Conservation (phyloP, 2,888 invertebrate species). For the Tigriopus californicus region DNA sequence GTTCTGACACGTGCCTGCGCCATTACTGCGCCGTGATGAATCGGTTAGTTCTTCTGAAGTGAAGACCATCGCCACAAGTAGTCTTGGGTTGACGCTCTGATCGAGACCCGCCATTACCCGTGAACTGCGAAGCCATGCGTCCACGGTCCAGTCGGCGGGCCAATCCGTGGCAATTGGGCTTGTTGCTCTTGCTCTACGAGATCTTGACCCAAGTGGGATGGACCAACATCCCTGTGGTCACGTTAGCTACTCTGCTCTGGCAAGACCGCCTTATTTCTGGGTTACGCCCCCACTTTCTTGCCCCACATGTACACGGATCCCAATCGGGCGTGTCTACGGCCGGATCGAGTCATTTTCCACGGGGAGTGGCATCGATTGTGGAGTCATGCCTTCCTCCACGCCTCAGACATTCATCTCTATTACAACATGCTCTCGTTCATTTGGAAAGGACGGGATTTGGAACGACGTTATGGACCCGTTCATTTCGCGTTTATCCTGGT, state of each 20-base stretch:
- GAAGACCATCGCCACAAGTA: too few relatives aligned
- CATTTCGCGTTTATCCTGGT: slow-evolving; percentile 36
- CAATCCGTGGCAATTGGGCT: slow-evolving; percentile 19
- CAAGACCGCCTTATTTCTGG: slow-evolving; percentile 23
- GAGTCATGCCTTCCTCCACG: slow-evolving; percentile 37
- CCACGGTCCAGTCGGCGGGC: too few relatives aligned
- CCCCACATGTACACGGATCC: slow-evolving; percentile 28
- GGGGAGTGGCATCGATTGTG: slow-evolving; percentile 34
- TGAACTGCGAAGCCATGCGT: too few relatives aligned
- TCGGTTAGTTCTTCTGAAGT: too few relatives aligned
- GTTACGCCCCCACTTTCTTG: neutral
- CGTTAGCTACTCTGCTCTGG: slow-evolving; percentile 30
- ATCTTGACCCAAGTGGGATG: slow-evolving; percentile 29
- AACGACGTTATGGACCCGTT: slow-evolving; percentile 33
- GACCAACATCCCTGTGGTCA: slow-evolving; percentile 36
- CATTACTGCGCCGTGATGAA: too few relatives aligned
- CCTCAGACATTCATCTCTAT: slow-evolving; percentile 42
- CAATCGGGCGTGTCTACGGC: slow-evolving; percentile 36
- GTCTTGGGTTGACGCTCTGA: too few relatives aligned
- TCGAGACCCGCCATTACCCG: too few relatives aligned
- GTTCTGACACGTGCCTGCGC: too few relatives aligned
- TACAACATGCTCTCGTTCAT: slow-evolving; percentile 44
- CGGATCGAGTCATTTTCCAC: slow-evolving; percentile 29
- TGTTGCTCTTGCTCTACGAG: slow-evolving; percentile 25
- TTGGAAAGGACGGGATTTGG: slow-evolving; percentile 37